Evolutionary conservation across 2,113 vertebrate genomes (phyloP), one percentile per base, ranked within the genome.

Genomic region (Dolichotis patagonum): DNA sequence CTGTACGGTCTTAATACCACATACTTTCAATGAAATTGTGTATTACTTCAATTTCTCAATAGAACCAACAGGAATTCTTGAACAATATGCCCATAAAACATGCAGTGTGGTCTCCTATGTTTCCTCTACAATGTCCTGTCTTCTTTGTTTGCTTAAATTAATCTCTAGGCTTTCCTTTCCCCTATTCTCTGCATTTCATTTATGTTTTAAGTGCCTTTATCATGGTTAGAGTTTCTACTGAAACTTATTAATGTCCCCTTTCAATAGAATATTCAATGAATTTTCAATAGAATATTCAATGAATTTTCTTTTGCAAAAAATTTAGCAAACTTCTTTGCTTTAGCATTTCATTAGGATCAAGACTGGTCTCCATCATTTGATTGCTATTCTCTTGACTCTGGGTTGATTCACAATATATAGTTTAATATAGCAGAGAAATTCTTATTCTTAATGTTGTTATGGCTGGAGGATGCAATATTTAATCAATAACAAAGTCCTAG

Each of bases 301-400:
- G n/a, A n/a, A n/a, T n/a, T 85, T 96, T 60, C 56, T 92, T 88
- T 85, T 88, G 71, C 41, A 71, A 30, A 85, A 85, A 87, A 93
- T 87, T 56, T 63, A 88, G 38, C 38, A 95, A 94, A 96, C 91
- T 41, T 14, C 3, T 65, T 85, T 87, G 17, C 62, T 85, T 80
- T 71, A 52, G 13, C 38, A 63, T 60, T 54, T 88, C 35, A 85
- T 56, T 94, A 5, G 56, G 54, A 35, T 60, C 75, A 60, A 89
- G 30, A 3, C 9, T 54, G 41, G 28, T 69, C 7, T 90, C 56
- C n/a, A 14, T 92, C 67, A 95, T 71, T 91, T 73, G 56, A 95
- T 95, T 95, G 82, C n/a, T 78, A 94, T 84, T 95, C 84, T n/a
- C n/a, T 65, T 60, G 35, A 71, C 16, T 65, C 9, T 69, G 86